phyloP scores from a whole-genome alignment of 2,113 vertebrate genomes.

The Melanotaenia duboulayi region DNA sequence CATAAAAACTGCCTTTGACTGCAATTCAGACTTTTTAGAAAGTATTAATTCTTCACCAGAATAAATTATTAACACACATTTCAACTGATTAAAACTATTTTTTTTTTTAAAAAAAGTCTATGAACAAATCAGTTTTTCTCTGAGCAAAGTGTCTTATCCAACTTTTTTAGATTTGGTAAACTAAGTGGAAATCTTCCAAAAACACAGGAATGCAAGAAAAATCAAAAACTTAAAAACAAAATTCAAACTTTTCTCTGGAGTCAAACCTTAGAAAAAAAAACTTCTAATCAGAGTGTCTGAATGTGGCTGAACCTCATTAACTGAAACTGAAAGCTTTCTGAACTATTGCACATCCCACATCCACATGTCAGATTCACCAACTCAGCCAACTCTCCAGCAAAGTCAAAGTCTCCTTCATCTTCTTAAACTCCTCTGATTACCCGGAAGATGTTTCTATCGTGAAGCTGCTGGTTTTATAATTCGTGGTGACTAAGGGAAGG shows the following conservation, averaged over 20 bases:
- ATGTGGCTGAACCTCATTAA: slow-evolving; percentile 56
- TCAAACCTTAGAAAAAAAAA: slow-evolving; percentile 40
- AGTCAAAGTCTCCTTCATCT: slow-evolving; percentile 25
- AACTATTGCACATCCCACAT: slow-evolving; percentile 71
- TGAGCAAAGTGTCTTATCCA: slow-evolving; percentile 47
- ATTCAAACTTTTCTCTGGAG: slow-evolving; percentile 7
- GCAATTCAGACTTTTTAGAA: slow-evolving; percentile 36
- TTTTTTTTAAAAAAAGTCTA: slow-evolving; percentile 27
- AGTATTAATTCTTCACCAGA: slow-evolving; percentile 7
- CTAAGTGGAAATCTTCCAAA: slow-evolving; percentile 28
- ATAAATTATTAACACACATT: slow-evolving; percentile 11
- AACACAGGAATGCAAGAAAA: slow-evolving; percentile 57
- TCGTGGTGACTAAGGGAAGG: background rate
- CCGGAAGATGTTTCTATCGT: slow-evolving; percentile 9
- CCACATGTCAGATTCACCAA: slow-evolving; percentile 38
- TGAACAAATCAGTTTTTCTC: slow-evolving; percentile 23
- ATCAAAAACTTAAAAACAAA: slow-evolving; percentile 22
- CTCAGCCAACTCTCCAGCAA: slow-evolving; percentile 19
- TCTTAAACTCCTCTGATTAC: slow-evolving; percentile 5
- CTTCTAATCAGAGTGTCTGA: slow-evolving; percentile 41
- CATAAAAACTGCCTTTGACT: slow-evolving; percentile 24
- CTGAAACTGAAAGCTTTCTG: slow-evolving; percentile 31
- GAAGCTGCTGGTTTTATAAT: slow-evolving; percentile 54
- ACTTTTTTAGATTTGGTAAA: slow-evolving; percentile 47
- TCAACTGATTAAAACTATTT: slow-evolving; percentile 16